Percentiles rank a stretch among this genome's conserved stretches.
Conservation (phyloP, 2,797 vertebrate genomes). For the Tamandua tetradactyla region DNA sequence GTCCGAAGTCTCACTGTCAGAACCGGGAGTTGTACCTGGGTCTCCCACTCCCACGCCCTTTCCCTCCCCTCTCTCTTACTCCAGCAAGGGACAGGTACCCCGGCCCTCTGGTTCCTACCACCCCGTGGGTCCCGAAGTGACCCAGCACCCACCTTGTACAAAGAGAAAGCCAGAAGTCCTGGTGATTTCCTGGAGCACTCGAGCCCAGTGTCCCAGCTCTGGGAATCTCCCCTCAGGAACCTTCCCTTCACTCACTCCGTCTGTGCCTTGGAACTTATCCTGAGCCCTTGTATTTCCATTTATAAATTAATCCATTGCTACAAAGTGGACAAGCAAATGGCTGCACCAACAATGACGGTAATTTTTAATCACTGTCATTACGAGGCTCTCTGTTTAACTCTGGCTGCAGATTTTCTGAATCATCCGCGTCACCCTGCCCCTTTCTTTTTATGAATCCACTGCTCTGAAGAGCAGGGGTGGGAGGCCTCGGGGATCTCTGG, state of each 20-base stretch:
- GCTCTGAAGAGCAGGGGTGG: background rate
- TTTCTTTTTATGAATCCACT: background rate
- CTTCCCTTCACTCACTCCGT: background rate
- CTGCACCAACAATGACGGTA: background rate
- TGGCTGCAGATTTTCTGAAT: background rate
- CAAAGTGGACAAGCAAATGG: background rate
- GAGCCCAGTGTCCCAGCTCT: background rate
- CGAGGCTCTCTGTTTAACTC: background rate
- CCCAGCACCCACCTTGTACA: background rate
- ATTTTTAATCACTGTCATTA: conserved; percentile 66
- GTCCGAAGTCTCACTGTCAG: background rate
- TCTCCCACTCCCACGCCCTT: background rate
- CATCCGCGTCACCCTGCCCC: background rate
- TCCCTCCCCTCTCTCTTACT: background rate
- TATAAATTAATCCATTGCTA: conserved; percentile 32
- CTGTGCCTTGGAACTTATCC: background rate
- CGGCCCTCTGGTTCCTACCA: background rate
- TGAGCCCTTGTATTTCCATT: background rate
- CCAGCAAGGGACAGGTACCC: background rate
- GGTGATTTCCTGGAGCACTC: background rate
- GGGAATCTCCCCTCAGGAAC: background rate
- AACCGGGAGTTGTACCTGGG: background rate
- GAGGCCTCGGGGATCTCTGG: background rate
- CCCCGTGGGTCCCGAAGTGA: background rate
- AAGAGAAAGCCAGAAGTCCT: background rate